Evolutionary conservation across 2,888 invertebrate genomes (phyloP), one percentile per base, ranked within the genome.

Genomic region (Meiosimyza platycephala): DNA sequence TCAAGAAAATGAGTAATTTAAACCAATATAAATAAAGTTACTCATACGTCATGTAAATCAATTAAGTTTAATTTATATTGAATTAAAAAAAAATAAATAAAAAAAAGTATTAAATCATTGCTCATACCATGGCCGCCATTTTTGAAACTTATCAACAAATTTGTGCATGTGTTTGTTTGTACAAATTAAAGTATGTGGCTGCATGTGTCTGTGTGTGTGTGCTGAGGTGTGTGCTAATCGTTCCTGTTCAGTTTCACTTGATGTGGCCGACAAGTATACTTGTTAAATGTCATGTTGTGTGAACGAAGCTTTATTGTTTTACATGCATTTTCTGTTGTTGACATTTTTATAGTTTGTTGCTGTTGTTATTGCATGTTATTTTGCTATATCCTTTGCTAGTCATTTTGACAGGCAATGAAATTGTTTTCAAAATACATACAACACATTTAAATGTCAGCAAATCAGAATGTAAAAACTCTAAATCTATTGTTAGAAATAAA

Each of bases 231-330:
- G 40, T 6, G 40, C n/a, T 48, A 18, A 18, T 16, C 48, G 63
- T 40, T 18, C 47, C 48, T 48, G 63, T 40, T 63, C 18, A 47
- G 47, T 18, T 16, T 63, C 47, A 16, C 48, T 16, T 16, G 7
- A 15, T 47, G 40, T 6, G 40, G 12, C n/a, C 18, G 18, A 16
- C 47, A 22, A 50, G 64, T 51, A 16, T 62, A 40, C 51, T 69
- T 60, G 69, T 69, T 69, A 62, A 69, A 69, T 40, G 33, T 54
- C 52, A 62, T 69, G 62, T 69, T 18, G 57, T 67, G 67, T 9
- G 28, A 52, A 52, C 40, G 60, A 62, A 33, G 50, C 50, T 69
- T 62, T 62, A 69, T 69, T 62, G 62, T 69, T 69, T 51, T 13
- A 69, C 60, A 69, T 16, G 69, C 51, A 60, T 60, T 51, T 69